Evolutionary conservation across 2,113 vertebrate genomes (phyloP), one percentile per base, ranked within the genome.

Genomic region (Pterocles orientalis): DNA sequence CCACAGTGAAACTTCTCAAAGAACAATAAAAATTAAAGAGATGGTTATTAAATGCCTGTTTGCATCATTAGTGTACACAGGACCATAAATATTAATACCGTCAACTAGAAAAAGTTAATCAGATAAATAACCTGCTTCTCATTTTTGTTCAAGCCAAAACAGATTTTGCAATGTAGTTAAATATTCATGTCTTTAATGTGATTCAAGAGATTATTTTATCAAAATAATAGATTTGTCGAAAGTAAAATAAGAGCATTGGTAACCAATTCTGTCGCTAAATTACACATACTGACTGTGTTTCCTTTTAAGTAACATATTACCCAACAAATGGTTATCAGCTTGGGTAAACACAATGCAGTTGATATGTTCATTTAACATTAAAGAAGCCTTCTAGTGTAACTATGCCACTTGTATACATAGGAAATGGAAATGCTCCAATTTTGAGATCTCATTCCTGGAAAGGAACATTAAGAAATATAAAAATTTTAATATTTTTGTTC

Each of bases 351-450:
- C 51, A 83, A 81, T 71, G 43, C 28, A 86, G 64, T 24, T 43
- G 50, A 43, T 29, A 77, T 29, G 47, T 62, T 92, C 94, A 86
- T 93, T 95, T 85, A 92, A 86, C 47, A 77, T 65, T 73, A 92
- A 92, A 83, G 81, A 91, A 87, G 36, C 36, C 19, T 66, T 73
- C n/a, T 36, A 77, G 34, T 10, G 16, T 64, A 91, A 72, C 66
- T 70, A 36, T 0, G 1, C 16, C 80, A 73, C 82, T 90, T 80
- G 51, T 43, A 50, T 86, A 66, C 68, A 68, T 0, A 51, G 33
- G 68, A 91, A 93, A 91, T 70, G 47, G 58, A 96, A 94, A 70
- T 21, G 28, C 25, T 94, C 88, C 76, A 82, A 28, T 43, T 92
- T 58, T 73, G 71, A 90, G 36, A 70, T 39, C n/a, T 78, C 70